Evolutionary conservation across 1,140 invertebrate genomes (phyloP).

Genomic region (Marisa cornuarietis): DNA sequence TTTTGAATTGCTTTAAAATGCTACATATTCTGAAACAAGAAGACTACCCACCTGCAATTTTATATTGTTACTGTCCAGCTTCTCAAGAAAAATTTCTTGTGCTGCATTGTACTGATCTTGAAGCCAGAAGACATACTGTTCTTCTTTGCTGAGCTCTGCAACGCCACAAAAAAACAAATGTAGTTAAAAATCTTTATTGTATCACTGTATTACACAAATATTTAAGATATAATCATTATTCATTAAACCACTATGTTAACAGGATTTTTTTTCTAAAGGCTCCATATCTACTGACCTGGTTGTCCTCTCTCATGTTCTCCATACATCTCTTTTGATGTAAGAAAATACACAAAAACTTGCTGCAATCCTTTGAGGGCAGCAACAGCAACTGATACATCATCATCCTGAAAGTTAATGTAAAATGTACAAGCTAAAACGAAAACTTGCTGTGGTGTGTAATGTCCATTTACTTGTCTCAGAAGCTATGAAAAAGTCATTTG

Average conservation of each 20-base stretch:
- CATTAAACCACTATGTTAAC: too few species aligned
- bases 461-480: too few species aligned
- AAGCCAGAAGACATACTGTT: conserved; percentile 24
- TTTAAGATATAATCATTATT: too few species aligned
- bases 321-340: conserved; percentile 46
- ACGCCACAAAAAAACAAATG: background rate
- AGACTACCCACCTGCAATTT: conserved; percentile 17
- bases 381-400: conserved; percentile 39
- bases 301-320: too few species aligned
- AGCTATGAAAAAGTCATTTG: too few species aligned
- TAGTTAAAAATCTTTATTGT: too few species aligned
- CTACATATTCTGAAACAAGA: background rate
- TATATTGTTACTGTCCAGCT: background rate
- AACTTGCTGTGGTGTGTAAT: too few species aligned
- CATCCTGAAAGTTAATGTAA: conserved; percentile 37
- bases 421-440: background rate
- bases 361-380: conserved; percentile 47
- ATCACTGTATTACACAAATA: too few species aligned
- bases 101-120: conserved; percentile 28
- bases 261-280: too few species aligned
- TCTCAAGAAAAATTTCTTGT: conserved; percentile 22
- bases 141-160: conserved; percentile 23
- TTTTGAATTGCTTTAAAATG: background rate
- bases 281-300: too few species aligned
- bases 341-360: conserved; percentile 49